Evolutionary conservation across 1,140 invertebrate species (phyloP).

Genomic region (Myzus persicae): DNA sequence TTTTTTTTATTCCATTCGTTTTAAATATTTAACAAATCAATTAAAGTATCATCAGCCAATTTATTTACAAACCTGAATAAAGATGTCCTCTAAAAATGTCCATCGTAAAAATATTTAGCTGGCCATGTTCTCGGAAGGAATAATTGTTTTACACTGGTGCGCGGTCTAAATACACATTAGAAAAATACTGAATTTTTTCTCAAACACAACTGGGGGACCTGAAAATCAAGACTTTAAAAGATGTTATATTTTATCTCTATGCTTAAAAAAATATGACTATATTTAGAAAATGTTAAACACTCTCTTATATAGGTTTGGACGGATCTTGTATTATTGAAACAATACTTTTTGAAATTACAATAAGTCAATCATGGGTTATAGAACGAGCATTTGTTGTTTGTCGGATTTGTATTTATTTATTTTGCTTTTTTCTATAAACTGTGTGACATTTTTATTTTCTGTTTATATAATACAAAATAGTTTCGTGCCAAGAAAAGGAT

Average conservation of each 20-base stretch:
- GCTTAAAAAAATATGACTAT: not conserved
- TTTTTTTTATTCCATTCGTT: not conserved
- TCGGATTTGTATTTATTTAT: constrained; percentile 35
- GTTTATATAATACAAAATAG: constrained; percentile 44
- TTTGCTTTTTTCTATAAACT: constrained; percentile 37
- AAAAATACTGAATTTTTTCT: not conserved
- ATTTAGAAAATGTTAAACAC: not conserved
- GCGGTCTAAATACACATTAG: not conserved
- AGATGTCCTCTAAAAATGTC: not conserved
- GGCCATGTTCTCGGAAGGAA: not conserved
- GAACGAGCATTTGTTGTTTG: not conserved
- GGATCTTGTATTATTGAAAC: not conserved
- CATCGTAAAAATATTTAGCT: not conserved
- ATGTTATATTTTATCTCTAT: not conserved
- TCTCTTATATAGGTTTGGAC: no score
- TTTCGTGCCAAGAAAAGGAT: constrained; percentile 49
- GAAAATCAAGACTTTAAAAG: not conserved
- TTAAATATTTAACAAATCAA: not conserved
- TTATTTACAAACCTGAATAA: not conserved
- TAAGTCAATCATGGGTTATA: not conserved
- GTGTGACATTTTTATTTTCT: constrained; percentile 56
- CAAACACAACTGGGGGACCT: not conserved
- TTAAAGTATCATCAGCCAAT: not conserved
- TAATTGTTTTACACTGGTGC: not conserved
- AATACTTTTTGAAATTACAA: not conserved